These are phyloP conservation scores for Scarus forsteni DNA, from an alignment of 2,797 vertebrate genomes.

Conservation along the genomic window DNA sequence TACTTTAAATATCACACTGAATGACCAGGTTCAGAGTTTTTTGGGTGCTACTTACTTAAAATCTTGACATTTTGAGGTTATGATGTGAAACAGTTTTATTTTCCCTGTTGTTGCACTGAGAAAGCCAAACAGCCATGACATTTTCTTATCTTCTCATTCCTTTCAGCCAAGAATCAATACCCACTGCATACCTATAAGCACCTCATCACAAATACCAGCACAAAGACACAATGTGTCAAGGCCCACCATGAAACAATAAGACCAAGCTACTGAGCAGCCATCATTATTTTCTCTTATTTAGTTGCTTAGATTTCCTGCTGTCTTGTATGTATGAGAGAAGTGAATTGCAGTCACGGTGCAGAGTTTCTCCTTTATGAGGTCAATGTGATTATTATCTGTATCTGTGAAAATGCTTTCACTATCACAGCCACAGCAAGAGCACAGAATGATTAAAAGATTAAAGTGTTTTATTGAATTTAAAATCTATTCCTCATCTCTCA, in stretches of 20 bases:
- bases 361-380: slow-evolving; percentile 32
- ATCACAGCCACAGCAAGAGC: slow-evolving; percentile 30
- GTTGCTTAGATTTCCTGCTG: slow-evolving; percentile 16
- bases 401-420: slow-evolving; percentile 36
- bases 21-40: no score
- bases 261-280: slow-evolving; percentile 16
- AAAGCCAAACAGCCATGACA: slow-evolving; percentile 19
- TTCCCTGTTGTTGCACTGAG: no score
- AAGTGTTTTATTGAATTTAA: slow-evolving; percentile 32
- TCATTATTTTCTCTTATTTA: slow-evolving; percentile 34
- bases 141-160: slow-evolving; percentile 33
- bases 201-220: slow-evolving; percentile 37
- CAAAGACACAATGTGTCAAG: slow-evolving; percentile 13
- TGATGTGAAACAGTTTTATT: no score
- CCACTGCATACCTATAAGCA: slow-evolving; percentile 11
- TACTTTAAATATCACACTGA: no score
- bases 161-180: slow-evolving; percentile 55
- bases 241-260: slow-evolving; percentile 14
- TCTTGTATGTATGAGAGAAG: slow-evolving; percentile 12
- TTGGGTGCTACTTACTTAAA: no score
- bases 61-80: no score
- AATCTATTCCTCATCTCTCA: slow-evolving; percentile 38
- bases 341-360: slow-evolving; percentile 25
- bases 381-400: slow-evolving; percentile 39
- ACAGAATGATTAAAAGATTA: slow-evolving; percentile 54